A percentile compares a stretch with the other conserved stretches of the same genome.
These are phyloP conservation scores for Danio jaintianensis DNA, from an alignment of 2,797 vertebrate genomes.

Conservation along the genomic window DNA sequence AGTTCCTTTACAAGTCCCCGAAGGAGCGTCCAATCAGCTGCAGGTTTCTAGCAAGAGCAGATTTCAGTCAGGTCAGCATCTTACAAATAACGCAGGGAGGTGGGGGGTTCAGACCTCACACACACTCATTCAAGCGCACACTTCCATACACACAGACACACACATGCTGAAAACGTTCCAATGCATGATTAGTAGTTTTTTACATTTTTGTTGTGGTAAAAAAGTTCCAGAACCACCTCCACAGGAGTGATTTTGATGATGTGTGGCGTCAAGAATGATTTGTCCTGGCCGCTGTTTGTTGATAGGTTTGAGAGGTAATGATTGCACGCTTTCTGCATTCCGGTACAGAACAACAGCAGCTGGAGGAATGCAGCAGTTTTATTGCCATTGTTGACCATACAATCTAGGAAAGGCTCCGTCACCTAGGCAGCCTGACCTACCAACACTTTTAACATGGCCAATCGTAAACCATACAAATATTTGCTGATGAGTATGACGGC, in stretches of 20 bases:
- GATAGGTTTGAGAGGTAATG: slow-evolving; percentile 55
- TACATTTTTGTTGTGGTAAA: slow-evolving; percentile 5
- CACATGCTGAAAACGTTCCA: not conserved
- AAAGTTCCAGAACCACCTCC: slow-evolving; percentile 22
- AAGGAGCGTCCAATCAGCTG: slow-evolving; percentile 20
- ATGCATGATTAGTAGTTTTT: slow-evolving; percentile 36
- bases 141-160: slow-evolving; percentile 7
- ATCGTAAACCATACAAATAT: slow-evolving; percentile 59
- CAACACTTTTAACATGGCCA: slow-evolving; percentile 44
- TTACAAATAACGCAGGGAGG: slow-evolving; percentile 10
- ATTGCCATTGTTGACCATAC: slow-evolving; percentile 53
- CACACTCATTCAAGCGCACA: slow-evolving; percentile 37
- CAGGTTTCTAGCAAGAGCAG: slow-evolving; percentile 24
- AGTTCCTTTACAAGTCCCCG: slow-evolving; percentile 35
- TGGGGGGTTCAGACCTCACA: slow-evolving; percentile 45
- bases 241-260: slow-evolving; percentile 31
- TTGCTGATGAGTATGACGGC: slow-evolving; percentile 16
- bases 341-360: slow-evolving; percentile 48
- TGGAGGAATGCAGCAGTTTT: slow-evolving; percentile 53
- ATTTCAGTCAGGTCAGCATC: slow-evolving; percentile 30
- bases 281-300: slow-evolving; percentile 40
- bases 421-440: slow-evolving; percentile 45
- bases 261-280: slow-evolving; percentile 14
- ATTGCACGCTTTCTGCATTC: slow-evolving; percentile 50
- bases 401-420: slow-evolving; percentile 33